These are phyloP conservation scores for Pterocles burchelli DNA, from an alignment of 2,113 vertebrate genomes.

Conservation along the genomic window DNA sequence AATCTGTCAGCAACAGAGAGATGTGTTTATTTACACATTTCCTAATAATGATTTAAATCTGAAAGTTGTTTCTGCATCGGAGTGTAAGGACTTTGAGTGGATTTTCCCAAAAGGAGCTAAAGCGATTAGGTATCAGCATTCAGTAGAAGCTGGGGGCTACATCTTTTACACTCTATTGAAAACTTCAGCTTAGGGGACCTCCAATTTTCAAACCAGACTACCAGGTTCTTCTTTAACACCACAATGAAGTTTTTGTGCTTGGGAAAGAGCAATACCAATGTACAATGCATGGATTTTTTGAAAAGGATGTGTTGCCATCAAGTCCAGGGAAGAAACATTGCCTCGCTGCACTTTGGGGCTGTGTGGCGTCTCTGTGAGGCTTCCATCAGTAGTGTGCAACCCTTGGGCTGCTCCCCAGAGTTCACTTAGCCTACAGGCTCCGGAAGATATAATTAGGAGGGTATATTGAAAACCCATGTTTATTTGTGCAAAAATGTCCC, in stretches of 20 bases:
- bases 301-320: not conserved
- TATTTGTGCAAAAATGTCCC: not conserved
- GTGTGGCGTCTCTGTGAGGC: not conserved
- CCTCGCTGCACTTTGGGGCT: not conserved
- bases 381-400: not conserved
- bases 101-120: slow-evolving; percentile 6
- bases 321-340: not conserved
- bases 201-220: not conserved
- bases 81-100: not conserved
- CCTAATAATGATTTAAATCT: slow-evolving; percentile 9
- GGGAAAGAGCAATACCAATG: not conserved
- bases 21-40: slow-evolving; percentile 40
- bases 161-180: not conserved
- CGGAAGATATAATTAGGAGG: not conserved
- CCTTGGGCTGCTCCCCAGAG: not conserved
- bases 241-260: not conserved
- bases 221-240: not conserved
- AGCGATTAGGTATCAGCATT: not conserved
- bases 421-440: not conserved
- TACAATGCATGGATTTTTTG: not conserved
- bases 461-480: not conserved
- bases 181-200: not conserved
- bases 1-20: slow-evolving; percentile 6
- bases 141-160: not conserved
- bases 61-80: not conserved